Evolutionary conservation across 1,140 invertebrate genomes (phyloP), one percentile per base, ranked within the genome.

Genomic region (Magallana gigas): DNA sequence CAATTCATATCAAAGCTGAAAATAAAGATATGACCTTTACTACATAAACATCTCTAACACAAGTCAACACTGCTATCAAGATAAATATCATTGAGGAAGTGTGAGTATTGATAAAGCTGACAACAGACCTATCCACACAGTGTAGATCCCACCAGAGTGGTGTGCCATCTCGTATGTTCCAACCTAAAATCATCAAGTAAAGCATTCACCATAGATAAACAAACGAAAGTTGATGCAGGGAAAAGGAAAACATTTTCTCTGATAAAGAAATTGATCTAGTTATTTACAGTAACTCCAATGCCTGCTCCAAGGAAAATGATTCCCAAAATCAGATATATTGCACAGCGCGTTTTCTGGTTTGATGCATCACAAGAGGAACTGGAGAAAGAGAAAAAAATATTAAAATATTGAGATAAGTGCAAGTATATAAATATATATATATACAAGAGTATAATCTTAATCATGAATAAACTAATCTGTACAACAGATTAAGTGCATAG

Each of bases 361-460:
- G 97, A 96, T 9, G 96, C 96, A 0, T 98, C 98, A 87, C 98
- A 98, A 58, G 98, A 98, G 58, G 98, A 98, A 48, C 96, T 96
- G 92, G 29, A 91, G 93, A 57, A 90, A 23, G 36, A 48, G 5
- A 48, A 23, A 48, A 48, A 4, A 48, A 48, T 3, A 1, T 48
- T 48, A 48, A 48, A 48, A 48, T 48, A 48, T 48, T 48, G 36
- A 48, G 36, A 48, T 48, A 48, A 48, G 36, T 48, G 36, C 5
- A 5, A 48, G 36, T 48, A 48, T 48, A 18, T 4, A 9, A 3
- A 81, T 4, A 81, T 14, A 5, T 4, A 9, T 23, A 81, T 4
- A 81, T 14, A 2, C 36, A 36, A 36, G 36, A 36, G 36, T 36
- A 36, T 36, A 36, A 36, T 36, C 36, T 36, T 36, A 36, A 36